phyloP scores from a whole-genome alignment of 2,888 invertebrate species.

The Drepana falcataria region DNA sequence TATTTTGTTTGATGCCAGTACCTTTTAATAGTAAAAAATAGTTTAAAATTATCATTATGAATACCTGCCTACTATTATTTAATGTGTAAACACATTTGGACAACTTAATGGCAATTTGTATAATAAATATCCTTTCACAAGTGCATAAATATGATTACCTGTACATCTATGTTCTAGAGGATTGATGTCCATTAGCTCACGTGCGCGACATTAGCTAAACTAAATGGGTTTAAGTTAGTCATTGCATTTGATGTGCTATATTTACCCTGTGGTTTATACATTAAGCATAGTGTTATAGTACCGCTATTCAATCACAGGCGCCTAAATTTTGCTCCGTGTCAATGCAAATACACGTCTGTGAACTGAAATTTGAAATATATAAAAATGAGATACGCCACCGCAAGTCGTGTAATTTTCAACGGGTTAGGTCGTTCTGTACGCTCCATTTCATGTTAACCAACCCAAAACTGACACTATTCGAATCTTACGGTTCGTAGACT shows the following conservation, averaged over 20 bases:
- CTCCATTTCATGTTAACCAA: constrained; percentile 41
- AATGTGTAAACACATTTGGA: too few relatives aligned
- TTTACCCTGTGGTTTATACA: constrained; percentile 40
- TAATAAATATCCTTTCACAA: not conserved
- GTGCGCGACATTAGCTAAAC: constrained; percentile 8
- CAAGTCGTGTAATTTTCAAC: constrained; percentile 48
- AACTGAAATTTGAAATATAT: constrained; percentile 45
- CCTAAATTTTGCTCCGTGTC: constrained; percentile 40
- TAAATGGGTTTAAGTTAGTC: constrained; percentile 21
- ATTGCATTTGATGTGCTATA: constrained; percentile 25
- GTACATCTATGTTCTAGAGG: not conserved
- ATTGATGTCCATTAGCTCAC: constrained; percentile 11
- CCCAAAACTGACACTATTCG: not conserved
- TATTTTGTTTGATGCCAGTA: too few relatives aligned
- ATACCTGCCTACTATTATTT: too few relatives aligned
- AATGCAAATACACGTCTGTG: constrained; percentile 54
- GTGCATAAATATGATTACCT: not conserved
- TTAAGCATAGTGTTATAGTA: constrained; percentile 24
- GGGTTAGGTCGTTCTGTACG: constrained; percentile 42
- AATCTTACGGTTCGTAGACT: constrained; percentile 2
- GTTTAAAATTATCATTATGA: too few relatives aligned
- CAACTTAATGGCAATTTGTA: not conserved
- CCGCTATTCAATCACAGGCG: constrained; percentile 59
- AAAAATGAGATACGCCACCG: constrained; percentile 41
- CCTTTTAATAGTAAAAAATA: too few relatives aligned